Conservation (phyloP, 2,888 invertebrate species). For the Stenurella melanura region DNA sequence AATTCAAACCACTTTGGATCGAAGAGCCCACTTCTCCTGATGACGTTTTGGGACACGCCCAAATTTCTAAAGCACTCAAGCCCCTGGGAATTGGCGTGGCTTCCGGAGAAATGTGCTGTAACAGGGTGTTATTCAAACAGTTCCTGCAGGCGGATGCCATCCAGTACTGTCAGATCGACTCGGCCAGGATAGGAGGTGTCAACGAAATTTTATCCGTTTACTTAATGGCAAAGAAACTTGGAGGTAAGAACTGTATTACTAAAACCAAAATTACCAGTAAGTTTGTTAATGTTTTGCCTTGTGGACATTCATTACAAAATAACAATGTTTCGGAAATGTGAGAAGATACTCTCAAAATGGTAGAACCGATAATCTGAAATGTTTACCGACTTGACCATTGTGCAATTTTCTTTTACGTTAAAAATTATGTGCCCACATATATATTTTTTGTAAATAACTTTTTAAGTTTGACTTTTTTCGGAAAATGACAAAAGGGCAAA, state of each 20-base stretch:
- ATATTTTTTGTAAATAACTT: no score
- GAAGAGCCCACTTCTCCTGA: constrained; percentile 96
- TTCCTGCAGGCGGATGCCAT: constrained; percentile 87
- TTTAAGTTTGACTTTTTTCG: no score
- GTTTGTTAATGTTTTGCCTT: not conserved
- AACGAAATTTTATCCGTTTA: constrained; percentile 92
- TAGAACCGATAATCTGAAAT: no score
- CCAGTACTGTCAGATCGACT: constrained; percentile 93
- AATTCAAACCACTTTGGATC: constrained; percentile 88
- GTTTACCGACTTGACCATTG: no score
- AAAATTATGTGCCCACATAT: no score
- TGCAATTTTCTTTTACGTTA: no score
- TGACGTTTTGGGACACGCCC: constrained; percentile 90
- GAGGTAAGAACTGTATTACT: constrained; percentile 76
- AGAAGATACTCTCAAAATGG: no score
- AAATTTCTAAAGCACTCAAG: constrained; percentile 83
- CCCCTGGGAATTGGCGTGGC: constrained; percentile 90
- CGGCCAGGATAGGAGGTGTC: constrained; percentile 90
- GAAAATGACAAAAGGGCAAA: no score
- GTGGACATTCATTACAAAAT: no score
- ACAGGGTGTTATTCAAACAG: constrained; percentile 94
- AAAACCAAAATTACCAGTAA: not conserved
- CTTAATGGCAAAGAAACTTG: constrained; percentile 90
- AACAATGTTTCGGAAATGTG: no score
- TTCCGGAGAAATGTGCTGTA: constrained; percentile 94